Evolutionary conservation across 2,888 invertebrate species (phyloP), one percentile per base, ranked within the genome.

Genomic region (Neria commutata): DNA sequence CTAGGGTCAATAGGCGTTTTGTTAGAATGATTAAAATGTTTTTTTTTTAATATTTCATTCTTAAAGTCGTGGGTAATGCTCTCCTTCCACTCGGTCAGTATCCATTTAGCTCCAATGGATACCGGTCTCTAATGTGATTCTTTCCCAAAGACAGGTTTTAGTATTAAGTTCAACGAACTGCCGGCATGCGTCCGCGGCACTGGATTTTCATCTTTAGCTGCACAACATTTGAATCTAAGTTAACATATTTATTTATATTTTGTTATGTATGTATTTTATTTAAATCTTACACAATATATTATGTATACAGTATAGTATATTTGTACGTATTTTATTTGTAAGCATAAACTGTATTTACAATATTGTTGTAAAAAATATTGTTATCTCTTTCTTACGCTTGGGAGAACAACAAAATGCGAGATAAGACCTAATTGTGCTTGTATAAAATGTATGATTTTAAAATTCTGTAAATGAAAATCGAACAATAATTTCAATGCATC

Each of bases 1-100:
- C 60, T 77, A 80, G 80, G 81, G 75, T 67, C 63, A 70, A 65
- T 70, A 78, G 80, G 75, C 24, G 57, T 58, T 62, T 58, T 52
- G 49, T 14, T 64, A 49, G 46, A 29, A 24, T 21, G 25, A 37
- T 24, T 55, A 25, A 48, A 48, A 45, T 50, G 37, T 55, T 54
- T 26, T 54, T 53, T 17, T 56, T 61, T 61, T 64, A 67, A 74
- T 70, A 66, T 58, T 59, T 67, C 60, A 69, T 68, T 69, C 73
- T 69, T 68, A 67, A 69, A 69, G 69, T 72, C 71, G 61, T 72
- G 78, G 77, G 69, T 74, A 67, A 67, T 71, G 74, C 74, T 75
- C 74, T 74, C 72, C 72, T 65, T 67, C 48, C 46, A 54, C 62
- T 19, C 33, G 17, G 25, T 1, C 4, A 45, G 3, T 10, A 37